A percentile compares a stretch with the other conserved stretches of the same genome.
Evolutionary conservation across 92 coral and sea anemone genomes (phyloP).

Genomic region (Palythoa grandiflora): DNA sequence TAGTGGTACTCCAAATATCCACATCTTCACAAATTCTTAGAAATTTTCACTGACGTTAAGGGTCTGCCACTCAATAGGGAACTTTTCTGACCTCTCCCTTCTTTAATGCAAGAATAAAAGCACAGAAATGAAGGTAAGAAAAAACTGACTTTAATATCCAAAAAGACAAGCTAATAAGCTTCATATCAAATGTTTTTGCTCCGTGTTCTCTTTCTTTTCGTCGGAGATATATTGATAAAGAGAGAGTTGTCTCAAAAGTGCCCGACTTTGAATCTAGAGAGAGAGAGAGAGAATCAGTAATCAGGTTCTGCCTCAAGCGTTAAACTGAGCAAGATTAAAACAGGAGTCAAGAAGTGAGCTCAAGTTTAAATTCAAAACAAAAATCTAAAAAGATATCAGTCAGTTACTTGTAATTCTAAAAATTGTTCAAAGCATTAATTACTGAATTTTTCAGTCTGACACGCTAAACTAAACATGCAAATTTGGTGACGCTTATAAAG

Average conservation of each 20-base stretch:
- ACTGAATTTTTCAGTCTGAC: background rate
- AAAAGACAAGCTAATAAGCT: constrained; percentile 12
- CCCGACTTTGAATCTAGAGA: constrained; percentile 7
- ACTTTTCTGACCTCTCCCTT: constrained; percentile 19
- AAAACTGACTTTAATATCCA: background rate
- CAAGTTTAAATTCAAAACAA: too few species aligned
- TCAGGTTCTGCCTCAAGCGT: too few species aligned
- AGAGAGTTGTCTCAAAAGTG: constrained; percentile 21
- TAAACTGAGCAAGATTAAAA: too few species aligned
- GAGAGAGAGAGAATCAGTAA: background rate
- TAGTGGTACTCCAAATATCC: constrained; percentile 29
- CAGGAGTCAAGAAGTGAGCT: too few species aligned
- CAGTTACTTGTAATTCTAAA: too few species aligned
- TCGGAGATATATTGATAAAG: constrained; percentile 8
- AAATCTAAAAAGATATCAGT: too few species aligned
- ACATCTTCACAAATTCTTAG: constrained; percentile 16
- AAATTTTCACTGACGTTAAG: background rate
- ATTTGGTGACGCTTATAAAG: background rate
- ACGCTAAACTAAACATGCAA: constrained; percentile 10
- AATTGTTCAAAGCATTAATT: too few species aligned
- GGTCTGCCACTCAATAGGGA: constrained; percentile 30
- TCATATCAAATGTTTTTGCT: background rate
- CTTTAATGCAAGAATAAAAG: constrained; percentile 23
- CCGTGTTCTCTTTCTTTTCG: background rate
- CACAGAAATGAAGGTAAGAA: constrained; percentile 8